phyloP scores from a whole-genome alignment of 2,113 vertebrate species.

The rat (Rattus norvegicus) region DNA sequence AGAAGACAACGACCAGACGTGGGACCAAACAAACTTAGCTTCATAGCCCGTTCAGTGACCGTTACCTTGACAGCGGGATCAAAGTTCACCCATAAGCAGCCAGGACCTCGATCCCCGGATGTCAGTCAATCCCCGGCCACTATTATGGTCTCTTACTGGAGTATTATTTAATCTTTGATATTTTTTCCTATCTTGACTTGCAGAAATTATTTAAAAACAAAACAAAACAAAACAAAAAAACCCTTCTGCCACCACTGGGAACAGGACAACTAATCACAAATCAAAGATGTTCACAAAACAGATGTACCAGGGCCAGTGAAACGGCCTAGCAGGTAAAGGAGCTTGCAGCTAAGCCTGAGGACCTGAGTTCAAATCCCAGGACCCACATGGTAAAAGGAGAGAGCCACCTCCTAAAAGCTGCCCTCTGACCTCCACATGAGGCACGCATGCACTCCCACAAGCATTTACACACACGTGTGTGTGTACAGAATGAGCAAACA shows the following conservation, averaged over 20 bases:
- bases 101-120: not conserved
- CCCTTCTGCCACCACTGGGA: not conserved
- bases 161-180: not conserved
- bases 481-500: not conserved
- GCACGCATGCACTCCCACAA: not conserved
- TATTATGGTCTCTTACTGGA: not conserved
- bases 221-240: not conserved
- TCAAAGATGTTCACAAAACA: not conserved
- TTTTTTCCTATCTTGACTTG: not conserved
- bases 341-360: not conserved
- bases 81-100: not conserved
- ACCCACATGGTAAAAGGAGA: not conserved
- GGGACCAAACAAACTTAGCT: not conserved
- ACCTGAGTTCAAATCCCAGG: not conserved
- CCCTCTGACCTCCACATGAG: not conserved
- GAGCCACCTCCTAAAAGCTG: not conserved
- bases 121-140: fast-evolving
- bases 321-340: not conserved
- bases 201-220: not conserved
- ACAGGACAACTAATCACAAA: not conserved
- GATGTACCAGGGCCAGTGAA: not conserved
- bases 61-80: no score
- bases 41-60: not conserved
- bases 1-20: not conserved
- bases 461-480: not conserved